Evolutionary conservation across 2,113 vertebrate species (phyloP), one percentile per base, ranked within the genome.

Genomic region (Onychorhynchus coronatus): DNA sequence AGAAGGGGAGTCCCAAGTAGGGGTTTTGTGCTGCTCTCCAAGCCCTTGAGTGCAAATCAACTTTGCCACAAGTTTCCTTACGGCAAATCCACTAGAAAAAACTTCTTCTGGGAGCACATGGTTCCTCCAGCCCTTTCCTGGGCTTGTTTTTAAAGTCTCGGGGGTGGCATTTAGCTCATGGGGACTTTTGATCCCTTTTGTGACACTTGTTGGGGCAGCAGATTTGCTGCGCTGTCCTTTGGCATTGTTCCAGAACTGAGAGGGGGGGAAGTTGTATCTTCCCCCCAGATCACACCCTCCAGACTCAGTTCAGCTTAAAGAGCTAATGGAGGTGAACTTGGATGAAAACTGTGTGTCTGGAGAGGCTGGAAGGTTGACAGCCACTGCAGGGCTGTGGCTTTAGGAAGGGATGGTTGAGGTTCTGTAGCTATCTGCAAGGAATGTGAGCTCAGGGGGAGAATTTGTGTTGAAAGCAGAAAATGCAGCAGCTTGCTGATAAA

Each of bases 91-190:
- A 3, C 44, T 22, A 56, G 9, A 55, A 71, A 71, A 65, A 68
- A 55, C 37, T 35, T 11, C 6, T 37, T 11, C 18, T 27, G 53
- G 59, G 33, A 28, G 3, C 14, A 49, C 1, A 0, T 7, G 13
- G 50, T 35, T 58, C 37, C 39, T 61, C 33, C 55, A 58, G 5
- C 31, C 35, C 30, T 74, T 82, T 31, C 12, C 33, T 52, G 68
- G 68, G 7, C 15, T 10, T 3, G 1, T 18, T 78, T 63, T 46
- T 53, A 21, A 59, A 85, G 42, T 70, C 35, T 56, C 46, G 39
- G 31, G 19, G 14, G 33, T 73, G 63, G 31, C 24, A 12, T 14
- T 52, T 58, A 84, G 80, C n/a, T 6, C 4, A 0, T 24, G 35
- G n/a, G 17, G 21, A 12, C n/a, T 71, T 46, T 14, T 63, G 12